Conservation (phyloP, 2,113 vertebrate species). For the Butastur rufipennis region DNA sequence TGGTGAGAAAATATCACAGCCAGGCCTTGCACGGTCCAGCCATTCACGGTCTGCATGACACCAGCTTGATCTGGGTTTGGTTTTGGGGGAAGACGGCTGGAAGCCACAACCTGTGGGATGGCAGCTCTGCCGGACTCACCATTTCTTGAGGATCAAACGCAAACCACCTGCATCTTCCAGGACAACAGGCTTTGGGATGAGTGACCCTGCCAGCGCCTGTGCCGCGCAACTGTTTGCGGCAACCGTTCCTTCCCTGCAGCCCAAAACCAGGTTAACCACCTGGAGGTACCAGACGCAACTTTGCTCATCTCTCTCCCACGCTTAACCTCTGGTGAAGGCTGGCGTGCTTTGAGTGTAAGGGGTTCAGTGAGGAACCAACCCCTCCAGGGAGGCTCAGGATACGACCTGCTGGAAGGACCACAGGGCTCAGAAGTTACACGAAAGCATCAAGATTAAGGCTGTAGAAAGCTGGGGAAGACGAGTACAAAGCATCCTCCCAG, state of each 20-base stretch:
- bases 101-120: accelerated
- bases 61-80: accelerated
- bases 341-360: not conserved
- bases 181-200: not conserved
- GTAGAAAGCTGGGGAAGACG: not conserved
- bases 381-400: not conserved
- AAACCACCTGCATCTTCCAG: accelerated
- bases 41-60: accelerated
- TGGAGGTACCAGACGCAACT: not conserved
- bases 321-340: not conserved
- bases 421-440: accelerated
- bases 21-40: not conserved
- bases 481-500: not conserved
- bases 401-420: not conserved
- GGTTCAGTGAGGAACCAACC: not conserved
- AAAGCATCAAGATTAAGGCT: not conserved
- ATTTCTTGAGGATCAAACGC: accelerated
- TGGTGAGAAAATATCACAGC: not conserved
- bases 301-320: accelerated
- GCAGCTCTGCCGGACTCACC: not conserved
- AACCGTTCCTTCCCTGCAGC: not conserved
- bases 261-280: not conserved
- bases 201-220: not conserved
- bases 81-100: not conserved
- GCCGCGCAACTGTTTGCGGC: accelerated